Evolutionary conservation across 2,113 vertebrate genomes (phyloP).

Genomic region (Lucifuga dentata): DNA sequence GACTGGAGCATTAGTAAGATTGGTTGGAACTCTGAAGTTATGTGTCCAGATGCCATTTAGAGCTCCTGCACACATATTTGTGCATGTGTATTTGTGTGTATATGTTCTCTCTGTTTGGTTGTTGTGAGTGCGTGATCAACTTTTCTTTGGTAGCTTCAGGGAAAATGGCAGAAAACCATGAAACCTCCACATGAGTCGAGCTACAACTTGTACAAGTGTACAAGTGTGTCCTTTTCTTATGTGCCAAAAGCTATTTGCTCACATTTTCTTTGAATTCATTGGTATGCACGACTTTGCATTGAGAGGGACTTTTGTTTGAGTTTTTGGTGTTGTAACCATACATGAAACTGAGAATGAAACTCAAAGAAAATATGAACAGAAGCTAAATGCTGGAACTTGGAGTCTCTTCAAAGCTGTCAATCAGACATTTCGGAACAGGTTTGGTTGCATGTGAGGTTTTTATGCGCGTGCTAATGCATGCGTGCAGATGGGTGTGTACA

Average conservation of each 20-base stretch:
- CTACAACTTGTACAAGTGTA: slow-evolving; percentile 44
- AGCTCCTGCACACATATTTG: not conserved
- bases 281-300: slow-evolving; percentile 13
- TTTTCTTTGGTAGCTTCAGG: slow-evolving; percentile 24
- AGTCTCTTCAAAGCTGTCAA: slow-evolving; percentile 53
- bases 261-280: slow-evolving; percentile 30
- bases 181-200: slow-evolving; percentile 47
- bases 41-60: slow-evolving; percentile 49
- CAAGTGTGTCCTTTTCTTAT: slow-evolving; percentile 15
- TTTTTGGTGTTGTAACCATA: slow-evolving; percentile 36
- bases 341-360: slow-evolving; percentile 24
- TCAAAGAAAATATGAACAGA: slow-evolving; percentile 14
- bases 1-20: slow-evolving; percentile 65
- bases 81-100: not conserved
- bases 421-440: slow-evolving; percentile 63
- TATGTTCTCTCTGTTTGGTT: too few species aligned
- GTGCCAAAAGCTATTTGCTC: slow-evolving; percentile 28
- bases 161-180: slow-evolving; percentile 11
- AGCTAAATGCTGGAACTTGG: slow-evolving; percentile 26
- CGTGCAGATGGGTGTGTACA: slow-evolving; percentile 27
- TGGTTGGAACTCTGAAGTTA: slow-evolving; percentile 45
- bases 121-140: slow-evolving; percentile 1
- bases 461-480: not conserved
- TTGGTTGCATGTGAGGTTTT: slow-evolving; percentile 60
- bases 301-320: slow-evolving; percentile 14